Percentiles rank a stretch among this genome's conserved stretches.
These are phyloP conservation scores for Apus apus DNA, from an alignment of 2,113 vertebrate genomes.

Conservation along the genomic window DNA sequence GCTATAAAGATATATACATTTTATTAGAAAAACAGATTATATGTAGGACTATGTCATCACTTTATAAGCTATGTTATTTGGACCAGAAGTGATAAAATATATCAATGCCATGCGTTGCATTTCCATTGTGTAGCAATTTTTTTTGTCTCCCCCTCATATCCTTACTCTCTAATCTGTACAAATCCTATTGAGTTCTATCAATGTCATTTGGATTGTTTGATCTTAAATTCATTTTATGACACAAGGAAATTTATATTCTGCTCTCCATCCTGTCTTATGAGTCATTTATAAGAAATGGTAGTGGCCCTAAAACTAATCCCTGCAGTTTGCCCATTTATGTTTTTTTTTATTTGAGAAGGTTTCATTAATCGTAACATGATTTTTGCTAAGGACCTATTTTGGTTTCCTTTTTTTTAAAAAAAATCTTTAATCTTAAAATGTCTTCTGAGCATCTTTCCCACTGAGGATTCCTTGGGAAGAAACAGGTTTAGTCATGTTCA, in stretches of 20 bases:
- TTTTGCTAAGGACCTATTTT: not conserved
- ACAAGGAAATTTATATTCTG: constrained; percentile 1
- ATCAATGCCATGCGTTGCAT: not conserved
- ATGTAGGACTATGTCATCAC: not conserved
- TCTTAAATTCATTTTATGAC: constrained; percentile 19
- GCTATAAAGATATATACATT: not conserved
- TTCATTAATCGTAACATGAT: not conserved
- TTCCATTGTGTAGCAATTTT: not conserved
- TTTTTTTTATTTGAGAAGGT: not conserved
- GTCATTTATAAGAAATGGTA: not conserved
- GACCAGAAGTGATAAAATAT: constrained; percentile 17
- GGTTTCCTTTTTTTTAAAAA: not conserved
- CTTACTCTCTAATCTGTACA: constrained; percentile 3
- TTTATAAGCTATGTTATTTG: not conserved
- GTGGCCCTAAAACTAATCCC: not conserved
- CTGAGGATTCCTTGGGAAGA: not conserved
- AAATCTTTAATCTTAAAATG: not conserved
- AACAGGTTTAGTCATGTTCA: not conserved
- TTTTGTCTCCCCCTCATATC: not conserved
- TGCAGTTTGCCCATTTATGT: not conserved
- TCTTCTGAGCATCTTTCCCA: not conserved
- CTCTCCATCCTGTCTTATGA: not conserved
- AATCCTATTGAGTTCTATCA: constrained; percentile 28
- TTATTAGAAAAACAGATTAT: constrained; percentile 10
- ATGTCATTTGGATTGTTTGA: constrained; percentile 12